Evolutionary conservation across 2,888 invertebrate species (phyloP), one percentile per base, ranked within the genome.

Genomic region (Spisula solida): DNA sequence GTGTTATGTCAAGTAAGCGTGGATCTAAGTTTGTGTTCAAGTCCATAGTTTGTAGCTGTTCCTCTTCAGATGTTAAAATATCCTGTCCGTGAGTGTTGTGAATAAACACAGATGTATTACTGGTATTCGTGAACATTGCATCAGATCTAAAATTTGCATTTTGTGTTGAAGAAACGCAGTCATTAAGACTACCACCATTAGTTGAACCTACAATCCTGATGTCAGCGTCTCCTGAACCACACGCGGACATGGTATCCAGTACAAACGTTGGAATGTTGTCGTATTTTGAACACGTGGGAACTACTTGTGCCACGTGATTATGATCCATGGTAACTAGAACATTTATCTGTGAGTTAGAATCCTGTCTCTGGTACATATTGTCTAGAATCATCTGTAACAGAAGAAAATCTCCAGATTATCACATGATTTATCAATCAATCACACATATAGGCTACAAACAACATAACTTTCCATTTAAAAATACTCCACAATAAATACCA

Each of bases 251-350:
- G 14, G 18, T 79, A 34, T 51, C 56, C n/a, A 51, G 18, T 1
- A 85, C 34, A 25, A 48, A 48, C 8, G 85, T n/a, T 34, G 75
- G 85, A 55, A 81, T 55, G 10, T 31, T 81, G 48, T 81, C 81
- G 25, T 75, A 75, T 18, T 31, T 81, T n/a, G 25, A 1, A 16
- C 47, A 56, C 41, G 56, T 66, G 1, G 90, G 90, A 34, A 90
- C 88, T 6, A 90, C 90, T 81, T 88, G 90, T 18, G 81, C 29
- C 20, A 81, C 79, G 16, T 88, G 84, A n/a, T 89, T 85, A 41
- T 41, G 41, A 16, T 87, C 87, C 87, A 87, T 87, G 16, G 87
- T 83, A 82, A 82, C 8, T 0, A 82, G 79, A 8, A 82, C 29
- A 31, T 83, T 79, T 14, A 86, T 81, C 56, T 34, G 82, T 20